Conservation (phyloP, 2,113 vertebrate genomes). For the Nerophis lumbriciformis region DNA sequence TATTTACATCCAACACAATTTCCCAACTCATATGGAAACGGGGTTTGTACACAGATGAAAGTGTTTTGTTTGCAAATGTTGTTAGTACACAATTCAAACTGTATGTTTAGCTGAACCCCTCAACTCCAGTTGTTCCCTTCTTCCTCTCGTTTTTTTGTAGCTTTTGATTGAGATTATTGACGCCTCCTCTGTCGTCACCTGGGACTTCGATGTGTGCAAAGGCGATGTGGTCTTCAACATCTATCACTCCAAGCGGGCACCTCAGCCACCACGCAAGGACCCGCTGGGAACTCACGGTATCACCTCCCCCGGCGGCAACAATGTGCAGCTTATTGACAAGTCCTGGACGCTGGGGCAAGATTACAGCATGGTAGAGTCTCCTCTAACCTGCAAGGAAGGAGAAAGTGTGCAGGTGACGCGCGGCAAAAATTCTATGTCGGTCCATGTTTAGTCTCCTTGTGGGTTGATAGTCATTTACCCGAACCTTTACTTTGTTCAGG, state of each 20-base stretch:
- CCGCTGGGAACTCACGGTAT: slow-evolving; percentile 84
- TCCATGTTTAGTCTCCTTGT: too few relatives aligned
- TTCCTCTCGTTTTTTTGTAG: slow-evolving; percentile 50
- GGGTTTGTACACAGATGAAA: too few relatives aligned
- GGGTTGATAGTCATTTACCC: background rate
- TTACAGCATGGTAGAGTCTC: slow-evolving; percentile 93
- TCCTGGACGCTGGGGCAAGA: slow-evolving; percentile 88
- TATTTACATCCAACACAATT: too few relatives aligned
- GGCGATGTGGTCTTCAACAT: slow-evolving; percentile 95
- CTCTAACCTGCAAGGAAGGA: slow-evolving; percentile 88
- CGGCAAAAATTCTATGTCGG: background rate
- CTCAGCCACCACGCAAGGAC: slow-evolving; percentile 86
- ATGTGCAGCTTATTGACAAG: slow-evolving; percentile 89
- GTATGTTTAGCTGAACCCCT: background rate
- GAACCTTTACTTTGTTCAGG: slow-evolving; percentile 63
- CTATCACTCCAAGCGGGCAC: slow-evolving; percentile 89
- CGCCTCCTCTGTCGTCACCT: slow-evolving; percentile 92
- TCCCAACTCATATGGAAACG: too few relatives aligned
- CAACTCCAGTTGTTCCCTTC: background rate
- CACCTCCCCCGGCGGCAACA: slow-evolving; percentile 87
- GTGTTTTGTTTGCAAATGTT: too few relatives aligned
- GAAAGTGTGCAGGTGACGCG: slow-evolving; percentile 89
- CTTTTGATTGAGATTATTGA: slow-evolving; percentile 91
- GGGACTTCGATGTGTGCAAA: slow-evolving; percentile 97
- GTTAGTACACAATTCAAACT: background rate